Percentiles rank a stretch among this genome's conserved stretches.
Evolutionary conservation across 2,797 vertebrate species (phyloP).

Genomic region (Gouania willdenowi): DNA sequence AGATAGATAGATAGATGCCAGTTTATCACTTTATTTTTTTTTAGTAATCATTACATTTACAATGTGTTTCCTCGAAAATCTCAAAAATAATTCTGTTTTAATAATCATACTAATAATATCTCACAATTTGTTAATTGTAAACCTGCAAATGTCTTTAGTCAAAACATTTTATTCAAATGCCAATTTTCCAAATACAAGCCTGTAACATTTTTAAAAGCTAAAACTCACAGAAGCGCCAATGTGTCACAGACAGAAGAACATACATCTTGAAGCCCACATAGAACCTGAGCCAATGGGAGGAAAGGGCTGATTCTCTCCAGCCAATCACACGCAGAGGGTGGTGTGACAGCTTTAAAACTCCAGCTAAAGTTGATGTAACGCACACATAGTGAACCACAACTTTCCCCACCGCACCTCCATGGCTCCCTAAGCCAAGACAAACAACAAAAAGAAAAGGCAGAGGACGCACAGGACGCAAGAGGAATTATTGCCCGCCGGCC

Average conservation of each 20-base stretch:
- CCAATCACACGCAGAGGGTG: conserved; percentile 68
- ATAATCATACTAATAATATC: conserved; percentile 37
- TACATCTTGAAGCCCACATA: conserved; percentile 31
- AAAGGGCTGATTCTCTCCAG: conserved; percentile 35
- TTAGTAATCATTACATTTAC: too few species aligned
- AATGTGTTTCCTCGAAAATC: too few species aligned
- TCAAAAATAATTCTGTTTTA: too few species aligned
- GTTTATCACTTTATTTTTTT: too few species aligned
- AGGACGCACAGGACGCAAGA: conserved; percentile 14
- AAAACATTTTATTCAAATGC: too few species aligned
- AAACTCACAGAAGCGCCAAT: conserved; percentile 19
- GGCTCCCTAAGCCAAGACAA: conserved; percentile 42
- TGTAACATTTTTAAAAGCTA: conserved; percentile 4
- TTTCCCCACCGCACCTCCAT: conserved; percentile 35
- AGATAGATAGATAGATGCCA: too few species aligned
- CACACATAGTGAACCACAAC: conserved; percentile 54
- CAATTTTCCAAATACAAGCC: conserved; percentile 26
- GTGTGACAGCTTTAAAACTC: conserved; percentile 65
- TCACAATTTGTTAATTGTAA: too few species aligned
- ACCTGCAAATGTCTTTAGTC: too few species aligned
- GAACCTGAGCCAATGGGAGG: conserved; percentile 58
- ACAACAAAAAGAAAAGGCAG: conserved; percentile 41
- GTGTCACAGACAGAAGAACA: conserved; percentile 11
- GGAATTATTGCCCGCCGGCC: conserved; percentile 50
- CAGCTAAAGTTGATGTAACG: conserved; percentile 63